Conservation (phyloP, 2,797 vertebrate species). For the Enoplosus armatus region DNA sequence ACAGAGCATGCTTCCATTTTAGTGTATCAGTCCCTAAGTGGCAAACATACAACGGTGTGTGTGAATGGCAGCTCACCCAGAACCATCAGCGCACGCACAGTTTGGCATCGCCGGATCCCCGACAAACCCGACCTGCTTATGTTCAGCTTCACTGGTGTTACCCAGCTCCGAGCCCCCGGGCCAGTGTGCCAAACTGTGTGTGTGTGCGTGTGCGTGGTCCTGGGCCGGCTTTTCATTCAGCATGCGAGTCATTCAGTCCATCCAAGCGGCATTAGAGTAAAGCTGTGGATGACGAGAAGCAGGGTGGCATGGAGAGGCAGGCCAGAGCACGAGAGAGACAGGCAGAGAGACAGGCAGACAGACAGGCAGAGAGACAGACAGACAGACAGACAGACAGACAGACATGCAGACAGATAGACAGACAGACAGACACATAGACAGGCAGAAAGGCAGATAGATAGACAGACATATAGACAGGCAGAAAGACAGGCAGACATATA, state of each 20-base stretch:
- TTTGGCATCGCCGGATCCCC: background rate
- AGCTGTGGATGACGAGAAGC: constrained; percentile 70
- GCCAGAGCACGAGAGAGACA: constrained; percentile 36
- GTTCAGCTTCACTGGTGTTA: background rate
- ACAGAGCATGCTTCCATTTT: constrained; percentile 45
- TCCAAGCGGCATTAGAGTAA: constrained; percentile 43
- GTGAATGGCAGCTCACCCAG: constrained; percentile 43
- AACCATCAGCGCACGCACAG: constrained; percentile 38
- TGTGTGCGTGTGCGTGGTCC: constrained; percentile 40
- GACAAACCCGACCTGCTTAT: background rate
- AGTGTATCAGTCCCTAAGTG: background rate
- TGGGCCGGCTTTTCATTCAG: constrained; percentile 35
- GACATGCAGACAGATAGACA: too few relatives aligned
- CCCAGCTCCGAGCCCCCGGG: background rate
- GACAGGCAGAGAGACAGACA: too few relatives aligned
- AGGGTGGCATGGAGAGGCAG: constrained; percentile 64
- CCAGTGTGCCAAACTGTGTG: background rate
- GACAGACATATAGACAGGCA: too few relatives aligned
- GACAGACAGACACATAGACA: too few relatives aligned
- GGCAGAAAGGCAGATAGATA: too few relatives aligned
- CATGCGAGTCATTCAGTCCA: constrained; percentile 63
- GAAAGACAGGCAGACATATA: too few relatives aligned
- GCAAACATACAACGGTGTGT: constrained; percentile 5
- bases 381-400: too few relatives aligned
- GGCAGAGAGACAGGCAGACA: too few relatives aligned